These are phyloP conservation scores for Psephotus haematonotus DNA, from an alignment of 2,113 vertebrate genomes.

Conservation along the genomic window DNA sequence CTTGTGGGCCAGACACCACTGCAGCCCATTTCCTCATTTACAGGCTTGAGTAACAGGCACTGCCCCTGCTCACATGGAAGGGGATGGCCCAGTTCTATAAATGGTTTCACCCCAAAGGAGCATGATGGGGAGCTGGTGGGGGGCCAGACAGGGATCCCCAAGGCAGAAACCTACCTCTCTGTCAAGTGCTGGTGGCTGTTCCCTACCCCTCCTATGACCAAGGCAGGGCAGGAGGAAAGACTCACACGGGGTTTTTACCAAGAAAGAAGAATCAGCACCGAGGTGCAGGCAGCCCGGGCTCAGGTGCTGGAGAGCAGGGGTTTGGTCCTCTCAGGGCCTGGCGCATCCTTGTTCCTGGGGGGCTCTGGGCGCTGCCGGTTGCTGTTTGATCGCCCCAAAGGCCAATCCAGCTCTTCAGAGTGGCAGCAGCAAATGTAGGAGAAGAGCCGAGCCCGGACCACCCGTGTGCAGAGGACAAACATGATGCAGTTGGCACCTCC, in stretches of 20 bases:
- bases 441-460: slow-evolving; percentile 78
- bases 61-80: neutral
- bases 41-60: neutral
- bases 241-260: neutral
- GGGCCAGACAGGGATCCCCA: neutral
- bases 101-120: neutral
- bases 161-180: neutral
- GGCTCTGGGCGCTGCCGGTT: neutral
- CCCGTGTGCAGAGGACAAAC: slow-evolving; percentile 87
- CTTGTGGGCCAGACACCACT: neutral
- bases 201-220: fast-evolving
- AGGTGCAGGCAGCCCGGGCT: neutral
- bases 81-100: neutral
- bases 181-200: neutral
- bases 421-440: slow-evolving; percentile 67
- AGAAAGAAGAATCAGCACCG: neutral
- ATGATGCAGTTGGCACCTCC: slow-evolving; percentile 96
- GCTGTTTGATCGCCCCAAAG: neutral
- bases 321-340: neutral
- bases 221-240: neutral
- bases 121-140: neutral
- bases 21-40: neutral
- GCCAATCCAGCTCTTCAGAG: neutral
- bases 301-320: slow-evolving; percentile 37
- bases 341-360: neutral